Conservation (phyloP, 1,140 invertebrate genomes). For the Bacillus rossius region DNA sequence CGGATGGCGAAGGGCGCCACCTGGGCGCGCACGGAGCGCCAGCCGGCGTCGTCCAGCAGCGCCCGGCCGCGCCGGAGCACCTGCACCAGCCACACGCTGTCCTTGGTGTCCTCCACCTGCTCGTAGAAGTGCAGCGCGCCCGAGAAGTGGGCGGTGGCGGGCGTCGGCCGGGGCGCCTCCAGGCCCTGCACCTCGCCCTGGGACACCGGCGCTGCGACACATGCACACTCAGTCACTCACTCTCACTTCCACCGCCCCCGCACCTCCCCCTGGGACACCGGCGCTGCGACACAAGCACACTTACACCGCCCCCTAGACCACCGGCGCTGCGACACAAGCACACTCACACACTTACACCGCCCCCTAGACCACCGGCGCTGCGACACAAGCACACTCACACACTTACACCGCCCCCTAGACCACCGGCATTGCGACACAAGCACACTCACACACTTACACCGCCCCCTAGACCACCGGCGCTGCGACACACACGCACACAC, state of each 20-base stretch:
- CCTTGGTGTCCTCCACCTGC: conserved; percentile 51
- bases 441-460: too few species aligned
- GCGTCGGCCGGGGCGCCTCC: background rate
- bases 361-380: conserved; percentile 25
- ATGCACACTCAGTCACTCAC: background rate
- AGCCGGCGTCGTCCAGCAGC: conserved; percentile 36
- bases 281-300: conserved; percentile 17
- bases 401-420: background rate
- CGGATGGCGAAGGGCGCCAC: conserved; percentile 45
- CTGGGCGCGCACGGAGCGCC: conserved; percentile 41
- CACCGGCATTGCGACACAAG: background rate
- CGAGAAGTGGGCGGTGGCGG: conserved; percentile 42
- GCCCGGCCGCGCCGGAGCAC: conserved; percentile 31
- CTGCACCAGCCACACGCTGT: conserved; percentile 51
- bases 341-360: conserved; percentile 21
- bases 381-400: conserved; percentile 8
- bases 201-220: conserved; percentile 23
- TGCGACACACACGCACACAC: too few species aligned
- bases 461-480: background rate
- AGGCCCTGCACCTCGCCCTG: conserved; percentile 29
- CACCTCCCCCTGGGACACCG: conserved; percentile 28
- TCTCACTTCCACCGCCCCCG: conserved; percentile 17
- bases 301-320: conserved; percentile 26
- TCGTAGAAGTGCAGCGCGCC: conserved; percentile 47
- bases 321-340: conserved; percentile 21